Percentiles rank a stretch among this genome's conserved stretches.
Evolutionary conservation across 2,797 vertebrate species (phyloP).

Genomic region (Microtus californicus): DNA sequence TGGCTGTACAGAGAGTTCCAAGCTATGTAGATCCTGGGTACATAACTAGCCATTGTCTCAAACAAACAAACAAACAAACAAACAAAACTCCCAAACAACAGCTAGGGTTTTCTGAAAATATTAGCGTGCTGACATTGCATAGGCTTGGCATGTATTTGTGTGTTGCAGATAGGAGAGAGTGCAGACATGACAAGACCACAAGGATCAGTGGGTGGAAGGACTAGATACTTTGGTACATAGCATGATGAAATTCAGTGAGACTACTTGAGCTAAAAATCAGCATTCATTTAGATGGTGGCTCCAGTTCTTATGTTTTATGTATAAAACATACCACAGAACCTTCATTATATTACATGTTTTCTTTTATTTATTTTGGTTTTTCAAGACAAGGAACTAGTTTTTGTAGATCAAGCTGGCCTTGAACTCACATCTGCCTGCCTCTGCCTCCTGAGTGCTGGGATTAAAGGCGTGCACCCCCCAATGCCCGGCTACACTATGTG

Average conservation of each 20-base stretch:
- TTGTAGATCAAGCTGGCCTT: no score
- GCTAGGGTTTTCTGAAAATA: slow-evolving; percentile 25
- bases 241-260: background rate
- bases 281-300: background rate
- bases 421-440: no score
- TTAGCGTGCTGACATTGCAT: background rate
- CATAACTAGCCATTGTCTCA: background rate
- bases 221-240: background rate
- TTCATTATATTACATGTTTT: background rate
- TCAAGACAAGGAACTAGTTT: no score
- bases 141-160: background rate
- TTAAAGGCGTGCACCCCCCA: no score
- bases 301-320: background rate
- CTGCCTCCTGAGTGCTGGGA: no score
- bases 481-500: background rate
- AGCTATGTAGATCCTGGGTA: background rate
- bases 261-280: slow-evolving; percentile 38
- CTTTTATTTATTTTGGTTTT: no score
- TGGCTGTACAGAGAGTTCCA: background rate
- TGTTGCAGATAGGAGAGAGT: background rate
- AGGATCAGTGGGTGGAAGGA: background rate
- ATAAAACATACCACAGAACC: background rate
- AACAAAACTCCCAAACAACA: background rate
- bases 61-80: background rate
- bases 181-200: background rate